Percentiles rank a stretch among this genome's conserved stretches.
These are phyloP conservation scores for Probosciger aterrimus DNA, from an alignment of 2,113 vertebrate species.

Conservation along the genomic window DNA sequence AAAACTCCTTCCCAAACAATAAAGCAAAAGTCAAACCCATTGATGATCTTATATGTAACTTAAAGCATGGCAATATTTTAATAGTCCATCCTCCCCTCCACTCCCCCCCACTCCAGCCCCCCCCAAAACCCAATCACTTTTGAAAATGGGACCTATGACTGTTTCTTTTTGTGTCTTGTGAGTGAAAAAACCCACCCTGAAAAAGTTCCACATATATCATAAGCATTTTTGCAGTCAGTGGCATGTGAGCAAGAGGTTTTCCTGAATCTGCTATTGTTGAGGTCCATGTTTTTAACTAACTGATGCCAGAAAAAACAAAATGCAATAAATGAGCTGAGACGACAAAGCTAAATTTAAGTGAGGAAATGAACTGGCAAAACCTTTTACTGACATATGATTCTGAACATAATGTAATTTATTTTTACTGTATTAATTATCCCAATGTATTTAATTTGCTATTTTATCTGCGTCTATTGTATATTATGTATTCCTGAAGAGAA, in stretches of 20 bases:
- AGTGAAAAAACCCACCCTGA: not conserved
- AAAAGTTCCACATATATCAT: not conserved
- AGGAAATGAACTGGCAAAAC: slow-evolving; percentile 6
- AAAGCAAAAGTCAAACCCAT: not conserved
- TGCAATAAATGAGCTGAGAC: not conserved
- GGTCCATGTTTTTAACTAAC: not conserved
- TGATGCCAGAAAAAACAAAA: not conserved
- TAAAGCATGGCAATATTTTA: not conserved
- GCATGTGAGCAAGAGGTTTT: not conserved
- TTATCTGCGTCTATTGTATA: not conserved
- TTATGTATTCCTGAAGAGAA: not conserved
- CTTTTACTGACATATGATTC: not conserved
- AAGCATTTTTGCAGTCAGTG: not conserved
- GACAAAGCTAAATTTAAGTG: not conserved
- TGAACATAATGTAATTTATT: not conserved
- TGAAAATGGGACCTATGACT: not conserved
- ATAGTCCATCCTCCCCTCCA: not conserved
- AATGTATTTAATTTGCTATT: not conserved
- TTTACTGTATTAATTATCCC: slow-evolving; percentile 7
- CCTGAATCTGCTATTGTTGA: not conserved
- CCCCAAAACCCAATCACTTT: not conserved
- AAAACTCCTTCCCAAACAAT: not conserved
- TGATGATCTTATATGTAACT: not conserved
- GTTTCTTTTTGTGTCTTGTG: not conserved
- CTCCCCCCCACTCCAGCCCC: too few relatives aligned